phyloP scores from a whole-genome alignment of 1,140 invertebrate species.

The Zaprionus davidi region DNA sequence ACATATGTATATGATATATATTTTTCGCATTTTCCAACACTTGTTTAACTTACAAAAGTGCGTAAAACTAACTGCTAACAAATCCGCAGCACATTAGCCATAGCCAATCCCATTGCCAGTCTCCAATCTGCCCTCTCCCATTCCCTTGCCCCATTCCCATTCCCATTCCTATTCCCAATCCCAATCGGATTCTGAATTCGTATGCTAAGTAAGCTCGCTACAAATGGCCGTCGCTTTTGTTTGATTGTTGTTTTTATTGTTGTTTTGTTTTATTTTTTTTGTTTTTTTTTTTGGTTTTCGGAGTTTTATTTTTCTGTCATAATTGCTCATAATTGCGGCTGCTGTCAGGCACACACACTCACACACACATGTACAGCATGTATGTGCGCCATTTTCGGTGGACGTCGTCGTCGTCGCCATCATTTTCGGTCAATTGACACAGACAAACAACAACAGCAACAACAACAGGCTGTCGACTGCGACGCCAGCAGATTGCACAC shows the following conservation, averaged over 20 bases:
- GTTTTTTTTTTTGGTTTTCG: slow-evolving; percentile 37
- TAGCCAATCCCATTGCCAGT: not conserved
- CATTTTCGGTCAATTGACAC: slow-evolving; percentile 78
- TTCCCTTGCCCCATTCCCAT: not conserved
- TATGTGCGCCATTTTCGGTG: slow-evolving; percentile 69
- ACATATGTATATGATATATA: not conserved
- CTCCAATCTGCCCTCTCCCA: not conserved
- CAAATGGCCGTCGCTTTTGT: slow-evolving; percentile 52
- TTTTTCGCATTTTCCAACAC: slow-evolving; percentile 5
- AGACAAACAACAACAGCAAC: slow-evolving; percentile 44
- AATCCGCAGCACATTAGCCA: not conserved
- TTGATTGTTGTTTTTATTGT: slow-evolving; percentile 49
- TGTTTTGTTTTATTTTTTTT: slow-evolving; percentile 46
- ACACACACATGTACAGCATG: slow-evolving; percentile 20
- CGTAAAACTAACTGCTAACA: not conserved
- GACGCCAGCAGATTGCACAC: slow-evolving; percentile 37
- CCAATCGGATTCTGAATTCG: slow-evolving; percentile 4
- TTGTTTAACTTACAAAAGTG: too few species aligned
- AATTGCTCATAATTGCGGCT: slow-evolving; percentile 79
- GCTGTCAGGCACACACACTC: slow-evolving; percentile 53
- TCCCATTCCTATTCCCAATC: not conserved
- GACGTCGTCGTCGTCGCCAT: slow-evolving; percentile 66
- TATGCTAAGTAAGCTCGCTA: slow-evolving; percentile 13
- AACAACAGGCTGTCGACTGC: not conserved
- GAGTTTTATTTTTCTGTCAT: slow-evolving; percentile 51